Percentiles rank a stretch among this genome's conserved stretches.
These are phyloP conservation scores for Dione vanillae DNA, from an alignment of 2,888 invertebrate species.

Conservation along the genomic window DNA sequence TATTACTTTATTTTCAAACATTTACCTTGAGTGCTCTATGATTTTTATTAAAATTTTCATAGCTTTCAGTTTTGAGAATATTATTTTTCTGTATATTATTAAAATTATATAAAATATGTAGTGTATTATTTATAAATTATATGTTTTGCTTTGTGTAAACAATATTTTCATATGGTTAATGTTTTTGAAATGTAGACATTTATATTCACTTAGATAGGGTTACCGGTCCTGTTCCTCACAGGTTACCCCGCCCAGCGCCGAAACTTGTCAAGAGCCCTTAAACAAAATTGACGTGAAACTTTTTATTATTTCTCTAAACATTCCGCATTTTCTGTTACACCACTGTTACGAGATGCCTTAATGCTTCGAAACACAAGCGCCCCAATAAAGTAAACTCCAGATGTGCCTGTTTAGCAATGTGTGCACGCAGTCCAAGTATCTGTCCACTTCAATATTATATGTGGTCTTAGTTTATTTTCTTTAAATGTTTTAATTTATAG, in stretches of 20 bases:
- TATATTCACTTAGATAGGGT: constrained; percentile 73
- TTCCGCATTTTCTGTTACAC: constrained; percentile 67
- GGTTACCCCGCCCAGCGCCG: constrained; percentile 83
- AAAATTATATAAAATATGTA: neutral
- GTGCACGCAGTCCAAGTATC: constrained; percentile 80
- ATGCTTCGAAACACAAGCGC: constrained; percentile 67
- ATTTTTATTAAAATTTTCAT: neutral
- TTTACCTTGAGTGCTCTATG: neutral
- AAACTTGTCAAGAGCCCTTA: constrained; percentile 67
- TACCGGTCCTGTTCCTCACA: constrained; percentile 63
- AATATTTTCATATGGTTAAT: constrained; percentile 35
- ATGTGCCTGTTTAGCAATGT: constrained; percentile 80
- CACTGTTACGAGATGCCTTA: constrained; percentile 52
- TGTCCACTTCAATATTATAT: constrained; percentile 82
- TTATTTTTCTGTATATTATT: neutral
- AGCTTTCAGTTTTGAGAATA: neutral
- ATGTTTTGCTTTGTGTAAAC: constrained; percentile 15
- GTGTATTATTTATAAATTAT: constrained; percentile 22
- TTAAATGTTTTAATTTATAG: constrained; percentile 66
- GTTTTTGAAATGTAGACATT: constrained; percentile 75
- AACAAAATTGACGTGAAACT: constrained; percentile 61
- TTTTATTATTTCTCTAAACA: constrained; percentile 68
- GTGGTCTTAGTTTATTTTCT: constrained; percentile 75
- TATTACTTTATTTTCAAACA: neutral
- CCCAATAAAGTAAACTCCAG: constrained; percentile 61